Base-by-base conservation (phyloP, 2,888 invertebrate genomes). In the Zygogramma bicolorata region DNA sequence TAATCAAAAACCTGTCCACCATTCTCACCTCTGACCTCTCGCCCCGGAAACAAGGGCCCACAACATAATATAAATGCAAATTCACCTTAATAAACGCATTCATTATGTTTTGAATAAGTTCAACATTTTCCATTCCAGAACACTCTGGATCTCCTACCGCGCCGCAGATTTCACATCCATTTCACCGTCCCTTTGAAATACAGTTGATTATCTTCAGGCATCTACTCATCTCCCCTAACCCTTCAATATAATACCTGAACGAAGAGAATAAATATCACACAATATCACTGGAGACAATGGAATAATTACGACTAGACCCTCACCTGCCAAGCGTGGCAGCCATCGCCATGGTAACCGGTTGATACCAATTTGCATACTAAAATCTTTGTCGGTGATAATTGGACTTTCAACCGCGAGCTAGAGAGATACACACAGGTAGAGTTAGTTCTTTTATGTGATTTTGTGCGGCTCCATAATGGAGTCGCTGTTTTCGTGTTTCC, bases 231-330 rank as follows among this genome's bases (percentile, higher is more conserved):
- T 62, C 27, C 29, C 27, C 63, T 25, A 53, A 27, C 29, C 40
- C 40, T 31, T 46, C 63, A 27, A 42, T 27, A 46, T 46, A 27
- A 63, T 77, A 79, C 81, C 78, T 77, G 79, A 76, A 76, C 74
- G 77, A 75, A 73, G 75, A 74, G 79, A 79, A 79, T 81, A 80
- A 80, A 79, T 80, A 79, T 79, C 80, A 77, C 79, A 77, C 79
- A 80, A 81, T 81, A 81, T 81, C 77, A 80, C 79, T 74, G 71
- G 81, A 83, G 85, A 85, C 85, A 85, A 86, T 85, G 81, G 84
- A 83, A 84, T 85, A 85, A 85, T 85, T 84, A 84, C 80, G 81
- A 79, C 75, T 75, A 80, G 83, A 83, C 83, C 84, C 82, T 83
- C 81, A 83, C 81, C 84, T 84, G 84, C 78, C 79, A 79, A 78